Evolutionary conservation across 2,888 invertebrate genomes (phyloP), one percentile per base, ranked within the genome.

Genomic region (Chrysopilus asiliformis): DNA sequence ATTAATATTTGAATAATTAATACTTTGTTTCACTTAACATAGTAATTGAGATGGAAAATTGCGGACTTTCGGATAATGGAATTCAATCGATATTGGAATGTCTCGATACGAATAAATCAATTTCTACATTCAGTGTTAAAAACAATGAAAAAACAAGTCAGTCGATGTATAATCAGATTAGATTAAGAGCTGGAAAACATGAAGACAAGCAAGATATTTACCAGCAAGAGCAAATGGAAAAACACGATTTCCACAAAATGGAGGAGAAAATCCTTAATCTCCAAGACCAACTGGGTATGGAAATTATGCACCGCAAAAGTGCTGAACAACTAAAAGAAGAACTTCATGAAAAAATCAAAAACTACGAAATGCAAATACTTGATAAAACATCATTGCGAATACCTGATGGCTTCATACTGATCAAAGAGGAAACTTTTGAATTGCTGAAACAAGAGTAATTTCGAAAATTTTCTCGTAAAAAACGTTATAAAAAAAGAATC

Each of bases 21-120:
- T 2, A 20, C 13, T 9, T 19, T 7, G n/a, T 20, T 14, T 12
- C 15, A n/a, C 5, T 17, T 3, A 13, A 12, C 7, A 6, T 37
- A 60, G 84, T 79, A 1, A 50, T 85, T 34, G 84, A 85, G 51
- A 59, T 83, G 50, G 83, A 83, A 52, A 71, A 74, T 47, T 84
- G 84, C 52, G 80, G 79, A 1, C 53, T 85, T 10, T 73, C 78
- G 1, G 77, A 82, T 46, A 58, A 61, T 12, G 68, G 76, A 2
- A 71, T 71, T 1, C 52, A 59, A 7, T 55, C 68, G 5, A 69
- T 76, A 27, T 48, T 79, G 6, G 70, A 73, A 24, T 68, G 76
- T 41, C 56, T 84, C 42, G 61, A 67, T 19, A 68, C 72, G 9
- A 84, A 80, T 50, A 70, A 68, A 15, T 72, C 76, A 1, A 57